Base-by-base conservation (phyloP, 2,113 vertebrate species). In the Istiophorus platypterus region DNA sequence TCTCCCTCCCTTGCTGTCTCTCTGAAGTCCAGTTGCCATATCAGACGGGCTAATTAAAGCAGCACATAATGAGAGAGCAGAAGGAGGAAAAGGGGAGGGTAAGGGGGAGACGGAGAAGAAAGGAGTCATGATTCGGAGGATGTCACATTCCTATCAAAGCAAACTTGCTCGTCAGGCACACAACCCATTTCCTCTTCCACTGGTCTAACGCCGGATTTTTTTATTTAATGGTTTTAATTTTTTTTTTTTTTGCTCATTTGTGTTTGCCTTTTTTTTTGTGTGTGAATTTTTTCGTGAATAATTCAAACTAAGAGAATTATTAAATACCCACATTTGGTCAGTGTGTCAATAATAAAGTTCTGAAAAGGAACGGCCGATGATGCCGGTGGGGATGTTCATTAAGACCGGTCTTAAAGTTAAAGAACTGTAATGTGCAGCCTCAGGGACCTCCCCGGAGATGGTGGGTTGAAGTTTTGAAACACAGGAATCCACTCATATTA, bases 11-110 rank as follows among this genome's bases (percentile, higher is more conserved):
- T 81, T 20, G 26, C 72, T 22, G 58, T 71, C 83, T 80, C 87
- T 92, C 90, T 92, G 90, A 93, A 91, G 92, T 90, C 90, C 92
- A 17, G 82, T 61, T 81, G 71, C 73, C 45, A 52, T 69, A 92
- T 92, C 87, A 89, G 86, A 91, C 51, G 22, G 75, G 78, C 88
- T 91, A 91, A 93, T 93, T 93, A 92, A 89, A 88, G 81, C 83
- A 12, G 78, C 83, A 27, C 72, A 69, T 91, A 93, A 92, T 91
- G 90, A 91, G 88, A 51, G 66, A 67, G 67, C 2, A 12, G 81
- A 37, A 66, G 71, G 74, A 79, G 77, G 59, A 77, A 72, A 54
- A 49, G 63, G 63, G 88, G 87, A 87, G 85, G 78, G 72, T 67
- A 84, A 26, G 61, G 81, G 75, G n/a, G 80, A 72, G 64, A 22